Percentiles rank a stretch among this genome's conserved stretches.
Conservation (phyloP, 2,888 invertebrate genomes). For the Phoenoteleia sp. region DNA sequence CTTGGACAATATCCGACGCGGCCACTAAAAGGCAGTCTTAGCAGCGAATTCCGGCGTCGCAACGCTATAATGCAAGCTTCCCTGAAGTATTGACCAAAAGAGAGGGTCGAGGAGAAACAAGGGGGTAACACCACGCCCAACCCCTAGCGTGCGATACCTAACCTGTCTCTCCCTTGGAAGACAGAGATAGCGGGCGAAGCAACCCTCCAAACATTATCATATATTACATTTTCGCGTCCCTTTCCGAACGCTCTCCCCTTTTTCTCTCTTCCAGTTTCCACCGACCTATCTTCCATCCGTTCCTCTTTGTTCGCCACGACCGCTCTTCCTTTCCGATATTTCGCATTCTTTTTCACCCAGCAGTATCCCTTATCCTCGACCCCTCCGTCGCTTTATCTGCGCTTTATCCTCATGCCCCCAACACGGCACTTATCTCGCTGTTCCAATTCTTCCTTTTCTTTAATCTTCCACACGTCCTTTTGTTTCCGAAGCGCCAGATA, state of each 20-base stretch:
- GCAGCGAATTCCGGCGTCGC: conserved; percentile 85
- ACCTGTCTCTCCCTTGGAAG: conserved; percentile 74
- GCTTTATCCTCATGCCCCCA: conserved; percentile 40
- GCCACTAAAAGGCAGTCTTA: conserved; percentile 81
- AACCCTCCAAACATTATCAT: conserved; percentile 83
- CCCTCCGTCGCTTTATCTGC: conserved; percentile 46
- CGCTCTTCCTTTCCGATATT: conserved; percentile 62
- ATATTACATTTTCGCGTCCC: conserved; percentile 83
- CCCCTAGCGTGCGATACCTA: conserved; percentile 82
- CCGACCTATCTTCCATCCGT: conserved; percentile 50
- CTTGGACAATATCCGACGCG: conserved; percentile 37
- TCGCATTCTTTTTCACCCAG: conserved; percentile 45
- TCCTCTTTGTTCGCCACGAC: conserved; percentile 39
- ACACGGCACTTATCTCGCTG: conserved; percentile 45
- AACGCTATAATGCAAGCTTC: conserved; percentile 80
- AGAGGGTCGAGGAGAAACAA: conserved; percentile 75
- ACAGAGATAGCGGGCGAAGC: conserved; percentile 61
- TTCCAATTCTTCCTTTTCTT: conserved; percentile 26
- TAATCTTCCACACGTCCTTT: conserved; percentile 47
- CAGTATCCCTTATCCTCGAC: conserved; percentile 28
- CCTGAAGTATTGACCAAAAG: conserved; percentile 85
- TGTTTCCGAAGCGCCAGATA: conserved; percentile 23
- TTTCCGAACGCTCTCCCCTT: conserved; percentile 78
- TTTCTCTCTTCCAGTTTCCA: conserved; percentile 28
- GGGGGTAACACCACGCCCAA: conserved; percentile 85